Evolutionary conservation across 2,113 vertebrate species (phyloP).

Genomic region (Bufo bufo): DNA sequence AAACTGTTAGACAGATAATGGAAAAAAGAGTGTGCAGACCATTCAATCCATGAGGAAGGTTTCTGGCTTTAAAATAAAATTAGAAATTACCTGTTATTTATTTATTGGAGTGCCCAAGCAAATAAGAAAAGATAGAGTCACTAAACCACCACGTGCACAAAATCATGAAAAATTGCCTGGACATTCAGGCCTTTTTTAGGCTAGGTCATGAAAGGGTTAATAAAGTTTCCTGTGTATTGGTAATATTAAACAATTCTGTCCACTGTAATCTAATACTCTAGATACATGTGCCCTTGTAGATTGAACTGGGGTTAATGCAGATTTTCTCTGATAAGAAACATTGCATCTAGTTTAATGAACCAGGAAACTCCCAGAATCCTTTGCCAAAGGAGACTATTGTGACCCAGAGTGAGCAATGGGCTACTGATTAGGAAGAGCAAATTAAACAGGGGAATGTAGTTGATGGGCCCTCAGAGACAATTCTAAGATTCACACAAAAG

Average conservation of each 20-base stretch:
- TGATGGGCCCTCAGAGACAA: conserved; percentile 26
- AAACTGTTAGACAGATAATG: too few relatives aligned
- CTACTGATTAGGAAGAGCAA: conserved; percentile 40
- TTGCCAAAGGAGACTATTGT: conserved; percentile 15
- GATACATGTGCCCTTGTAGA: neutral
- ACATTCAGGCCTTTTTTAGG: too few relatives aligned
- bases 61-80: too few relatives aligned
- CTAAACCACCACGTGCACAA: too few relatives aligned
- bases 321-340: neutral
- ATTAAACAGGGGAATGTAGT: conserved; percentile 44
- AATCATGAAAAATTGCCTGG: too few relatives aligned
- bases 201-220: too few relatives aligned
- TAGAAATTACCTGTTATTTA: too few relatives aligned
- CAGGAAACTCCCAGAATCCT: conserved; percentile 26
- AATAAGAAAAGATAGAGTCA: too few relatives aligned
- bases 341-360: conserved; percentile 34
- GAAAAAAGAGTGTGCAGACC: too few relatives aligned
- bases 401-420: conserved; percentile 45
- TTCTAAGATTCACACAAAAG: conserved; percentile 42
- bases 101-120: too few relatives aligned
- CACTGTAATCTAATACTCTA: neutral
- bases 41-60: too few relatives aligned
- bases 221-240: neutral
- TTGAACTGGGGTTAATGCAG: neutral
- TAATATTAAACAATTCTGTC: neutral